A percentile compares a stretch with the other conserved stretches of the same genome.
Evolutionary conservation across 92 coral and sea anemone species (phyloP).

Genomic region (Siderastrea radians): DNA sequence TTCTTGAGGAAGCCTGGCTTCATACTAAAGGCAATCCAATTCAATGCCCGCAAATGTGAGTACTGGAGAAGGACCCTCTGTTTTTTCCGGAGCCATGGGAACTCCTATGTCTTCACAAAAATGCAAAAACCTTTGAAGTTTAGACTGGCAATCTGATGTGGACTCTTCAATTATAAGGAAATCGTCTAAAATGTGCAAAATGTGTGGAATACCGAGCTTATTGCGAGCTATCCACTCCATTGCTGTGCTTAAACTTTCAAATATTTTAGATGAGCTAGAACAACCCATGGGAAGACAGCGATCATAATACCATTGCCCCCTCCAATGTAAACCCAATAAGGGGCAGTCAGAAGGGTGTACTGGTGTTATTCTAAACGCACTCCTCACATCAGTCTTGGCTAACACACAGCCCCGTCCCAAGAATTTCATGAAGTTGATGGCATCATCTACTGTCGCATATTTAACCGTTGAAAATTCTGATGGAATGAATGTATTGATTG

Average conservation of each 20-base stretch:
- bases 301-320: constrained; percentile 34
- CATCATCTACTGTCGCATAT: constrained; percentile 66
- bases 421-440: constrained; percentile 33
- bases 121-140: constrained; percentile 29
- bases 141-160: constrained; percentile 14
- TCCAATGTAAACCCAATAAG: constrained; percentile 51
- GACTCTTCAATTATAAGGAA: constrained; percentile 43
- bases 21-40: constrained; percentile 21
- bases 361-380: constrained; percentile 57
- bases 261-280: constrained; percentile 54
- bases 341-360: constrained; percentile 41
- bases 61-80: constrained; percentile 54
- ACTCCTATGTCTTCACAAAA: constrained; percentile 48
- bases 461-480: constrained; percentile 34
- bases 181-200: constrained; percentile 56
- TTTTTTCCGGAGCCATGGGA: constrained; percentile 73
- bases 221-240: constrained; percentile 63
- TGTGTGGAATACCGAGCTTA: constrained; percentile 29
- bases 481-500: constrained; percentile 60
- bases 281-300: constrained; percentile 62
- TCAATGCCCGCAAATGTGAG: constrained; percentile 63
- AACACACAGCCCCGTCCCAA: constrained; percentile 48
- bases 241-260: constrained; percentile 56
- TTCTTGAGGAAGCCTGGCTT: constrained; percentile 49
- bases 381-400: constrained; percentile 60